phyloP scores from a whole-genome alignment of 2,888 invertebrate genomes.

The Melinopterus prodromus region DNA sequence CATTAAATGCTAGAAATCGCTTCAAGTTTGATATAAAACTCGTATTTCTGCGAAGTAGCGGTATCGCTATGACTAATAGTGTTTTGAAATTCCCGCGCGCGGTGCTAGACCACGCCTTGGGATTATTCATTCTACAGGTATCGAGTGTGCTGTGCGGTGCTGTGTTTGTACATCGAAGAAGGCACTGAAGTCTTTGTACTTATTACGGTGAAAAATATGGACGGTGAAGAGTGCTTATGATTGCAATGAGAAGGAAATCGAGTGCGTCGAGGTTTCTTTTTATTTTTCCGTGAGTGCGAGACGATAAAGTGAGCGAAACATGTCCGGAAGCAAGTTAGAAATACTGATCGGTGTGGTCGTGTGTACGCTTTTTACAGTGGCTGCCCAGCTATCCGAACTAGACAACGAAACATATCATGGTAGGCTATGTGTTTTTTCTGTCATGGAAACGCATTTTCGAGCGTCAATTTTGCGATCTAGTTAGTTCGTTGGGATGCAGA shows the following conservation, averaged over 20 bases:
- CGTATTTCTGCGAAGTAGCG: neutral
- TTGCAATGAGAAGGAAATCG: neutral
- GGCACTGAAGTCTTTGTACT: conserved; percentile 27
- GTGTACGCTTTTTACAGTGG: neutral
- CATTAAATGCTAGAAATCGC: neutral
- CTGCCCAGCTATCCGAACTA: neutral
- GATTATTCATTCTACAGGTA: conserved; percentile 26
- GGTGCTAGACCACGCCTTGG: conserved; percentile 26
- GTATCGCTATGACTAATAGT: conserved; percentile 5
- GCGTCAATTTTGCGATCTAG: neutral
- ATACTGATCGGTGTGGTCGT: neutral
- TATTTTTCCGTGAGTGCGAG: neutral
- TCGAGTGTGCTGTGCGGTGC: neutral
- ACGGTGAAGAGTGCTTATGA: neutral
- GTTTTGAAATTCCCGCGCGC: conserved; percentile 28
- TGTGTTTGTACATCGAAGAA: neutral
- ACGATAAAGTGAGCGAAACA: neutral
- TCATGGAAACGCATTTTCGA: neutral
- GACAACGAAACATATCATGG: neutral
- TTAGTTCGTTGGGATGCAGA: neutral
- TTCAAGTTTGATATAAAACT: conserved; percentile 10
- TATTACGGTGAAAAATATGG: conserved; percentile 8
- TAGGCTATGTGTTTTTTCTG: neutral
- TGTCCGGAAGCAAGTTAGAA: neutral
- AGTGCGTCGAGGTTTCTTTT: neutral